Base-by-base conservation (phyloP, 53 echinoderm and acorn worm genomes). In the Apostichopus leukothele region DNA sequence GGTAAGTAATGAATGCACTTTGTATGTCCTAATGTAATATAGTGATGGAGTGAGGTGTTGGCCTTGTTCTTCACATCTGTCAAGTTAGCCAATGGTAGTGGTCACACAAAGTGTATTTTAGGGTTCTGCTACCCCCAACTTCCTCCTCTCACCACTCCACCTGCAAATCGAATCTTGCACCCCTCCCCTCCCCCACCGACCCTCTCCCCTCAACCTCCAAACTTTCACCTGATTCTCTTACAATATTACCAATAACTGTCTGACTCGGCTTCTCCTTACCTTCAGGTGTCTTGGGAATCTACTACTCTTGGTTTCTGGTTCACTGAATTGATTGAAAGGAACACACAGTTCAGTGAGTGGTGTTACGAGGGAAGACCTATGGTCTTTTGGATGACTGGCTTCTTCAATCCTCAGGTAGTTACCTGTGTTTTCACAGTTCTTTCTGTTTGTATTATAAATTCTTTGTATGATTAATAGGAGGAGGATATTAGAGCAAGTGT, bases 331-430 rank as follows among this genome's bases (percentile, higher is more conserved):
- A 95, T 98, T 51, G 98, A 98, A 79, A 93, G 98, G 74, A 96
- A 98, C 63, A 89, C 94, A 19, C 98, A 98, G 90, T 98, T 98
- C 93, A 80, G 88, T 79, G 9, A 88, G 86, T 98, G 98, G 98
- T 91, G 94, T 76, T 98, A 96, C 84, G 98, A 98, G 57, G 98
- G 98, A 7, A 92, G 98, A 59, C 98, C 98, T 18, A 98, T 92
- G 76, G 95, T 95, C 51, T 98, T 98, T 94, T 98, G 98, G 98
- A 98, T 98, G 98, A 98, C 98, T 6, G 98, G 98, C 4, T 98
- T 98, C 92, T 98, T 98, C 89, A 98, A 98, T 60, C 98, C 98
- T 75, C 98, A 98, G 92, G 96, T 96, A 84, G 39, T 39, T 39
- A 39, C 39, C 39, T 39, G 39, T 39, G 39, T 39, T 39, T 39